Base-by-base conservation (phyloP, 92 coral and sea anemone species). In the Parazoanthus swiftii region DNA sequence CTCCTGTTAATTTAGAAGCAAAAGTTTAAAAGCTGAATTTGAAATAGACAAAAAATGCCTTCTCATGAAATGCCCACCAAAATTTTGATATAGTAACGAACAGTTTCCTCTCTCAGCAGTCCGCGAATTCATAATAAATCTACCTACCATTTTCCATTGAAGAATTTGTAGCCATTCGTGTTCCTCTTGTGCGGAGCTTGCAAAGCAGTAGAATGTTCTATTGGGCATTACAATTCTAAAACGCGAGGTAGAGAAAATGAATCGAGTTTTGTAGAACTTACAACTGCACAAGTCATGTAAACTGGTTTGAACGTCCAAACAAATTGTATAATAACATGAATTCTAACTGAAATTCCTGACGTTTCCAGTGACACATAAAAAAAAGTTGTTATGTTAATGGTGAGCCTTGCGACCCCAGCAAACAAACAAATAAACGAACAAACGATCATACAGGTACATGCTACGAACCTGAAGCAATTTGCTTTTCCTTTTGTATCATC, bases 161-260 rank as follows among this genome's bases (percentile, higher is more conserved):
- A 96, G 89, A 65, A 95, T 93, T 77, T 92, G 95, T 43, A 96
- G 86, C 99, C 99, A 96, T 63, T 96, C 99, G 8, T 95, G 95
- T 3, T 96, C 98, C 68, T 96, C 99, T 85, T 95, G 99, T 29
- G 95, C 90, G 1, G 99, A 95, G 77, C 93, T 96, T 35, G 99
- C 99, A 86, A 90, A 96, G 72, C 99, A 96, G 88, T 95, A 96
- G 76, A 92, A 96, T 46, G 99, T 96, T 79, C 99, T 90, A 76
- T 85, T 87, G 0, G 99, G 99, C 99, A 96, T 96, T 23, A 96
- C 99, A 83, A 96, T 91, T 90, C 99, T 96, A 58, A 8, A 77
- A 50, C 15, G 72, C 7, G 66, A 20, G 26, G 2, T 20, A 63
- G 70, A 63, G 20, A 18, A 63, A 63, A 63, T 5, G 16, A 23